These are phyloP conservation scores for Cardiocondyla obscurior DNA, from an alignment of 1,140 invertebrate species.

Conservation along the genomic window DNA sequence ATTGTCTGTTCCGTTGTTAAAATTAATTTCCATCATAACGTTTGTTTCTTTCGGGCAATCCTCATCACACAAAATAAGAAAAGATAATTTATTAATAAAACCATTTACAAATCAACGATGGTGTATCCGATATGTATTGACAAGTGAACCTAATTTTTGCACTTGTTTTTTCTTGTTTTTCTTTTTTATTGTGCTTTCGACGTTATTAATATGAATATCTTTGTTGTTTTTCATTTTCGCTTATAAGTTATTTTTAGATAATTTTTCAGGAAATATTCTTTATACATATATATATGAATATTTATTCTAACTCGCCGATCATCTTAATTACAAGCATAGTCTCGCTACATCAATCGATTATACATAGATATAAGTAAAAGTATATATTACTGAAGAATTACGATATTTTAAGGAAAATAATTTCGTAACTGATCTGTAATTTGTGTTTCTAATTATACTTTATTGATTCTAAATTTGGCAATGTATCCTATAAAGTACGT, in stretches of 20 bases:
- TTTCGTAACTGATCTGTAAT: slow-evolving; percentile 20
- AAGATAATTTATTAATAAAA: slow-evolving; percentile 84
- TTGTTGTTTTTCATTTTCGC: background rate
- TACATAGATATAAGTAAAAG: slow-evolving; percentile 10
- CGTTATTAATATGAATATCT: background rate
- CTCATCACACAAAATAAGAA: slow-evolving; percentile 81
- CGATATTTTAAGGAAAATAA: background rate
- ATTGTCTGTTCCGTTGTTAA: slow-evolving; percentile 82
- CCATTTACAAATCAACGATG: slow-evolving; percentile 81
- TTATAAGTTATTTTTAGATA: slow-evolving; percentile 8
- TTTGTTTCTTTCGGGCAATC: slow-evolving; percentile 83
- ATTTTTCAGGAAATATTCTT: background rate
- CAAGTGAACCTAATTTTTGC: slow-evolving; percentile 12
- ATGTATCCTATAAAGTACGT: slow-evolving; percentile 7
- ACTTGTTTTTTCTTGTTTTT: slow-evolving; percentile 4
- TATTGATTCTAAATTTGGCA: background rate
- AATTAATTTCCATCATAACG: slow-evolving; percentile 82
- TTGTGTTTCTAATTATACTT: slow-evolving; percentile 3
- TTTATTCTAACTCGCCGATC: slow-evolving; percentile 2
- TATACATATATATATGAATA: no score
- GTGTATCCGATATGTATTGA: slow-evolving; percentile 40
- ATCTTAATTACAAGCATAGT: background rate
- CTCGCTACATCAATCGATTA: background rate
- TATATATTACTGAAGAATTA: background rate
- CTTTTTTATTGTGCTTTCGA: background rate